phyloP scores from a whole-genome alignment of 2,797 vertebrate species.

The Danionella dracula region DNA sequence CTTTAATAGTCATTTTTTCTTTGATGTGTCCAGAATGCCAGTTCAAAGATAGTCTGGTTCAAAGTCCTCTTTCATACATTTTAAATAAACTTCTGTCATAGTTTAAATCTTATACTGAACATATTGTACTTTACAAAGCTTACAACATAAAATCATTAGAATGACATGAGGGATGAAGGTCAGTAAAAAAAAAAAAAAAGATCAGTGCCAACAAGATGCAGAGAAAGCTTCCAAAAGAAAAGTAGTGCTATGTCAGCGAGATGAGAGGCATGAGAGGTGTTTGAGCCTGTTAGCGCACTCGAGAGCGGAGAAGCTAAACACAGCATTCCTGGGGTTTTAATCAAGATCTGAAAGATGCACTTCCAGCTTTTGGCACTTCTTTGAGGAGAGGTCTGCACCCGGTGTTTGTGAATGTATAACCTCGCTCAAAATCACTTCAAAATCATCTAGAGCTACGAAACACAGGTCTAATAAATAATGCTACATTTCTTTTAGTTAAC shows the following conservation, averaged over 20 bases:
- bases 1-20: constrained; percentile 76
- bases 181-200: constrained; percentile 49
- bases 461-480: constrained; percentile 30
- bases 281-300: constrained; percentile 42
- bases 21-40: constrained; percentile 77
- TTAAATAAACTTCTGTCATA: constrained; percentile 94
- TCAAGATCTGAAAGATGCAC: background rate
- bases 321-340: constrained; percentile 4
- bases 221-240: constrained; percentile 44
- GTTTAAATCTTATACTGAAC: constrained; percentile 77
- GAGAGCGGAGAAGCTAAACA: background rate
- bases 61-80: constrained; percentile 59
- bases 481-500: constrained; percentile 12
- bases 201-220: constrained; percentile 61
- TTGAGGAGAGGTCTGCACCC: constrained; percentile 31
- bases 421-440: background rate
- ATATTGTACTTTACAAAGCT: constrained; percentile 86
- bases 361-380: constrained; percentile 57
- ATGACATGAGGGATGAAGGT: constrained; percentile 76
- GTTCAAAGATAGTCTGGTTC: constrained; percentile 61
- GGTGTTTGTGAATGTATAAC: background rate
- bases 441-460: background rate
- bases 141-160: constrained; percentile 62
- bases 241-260: constrained; percentile 25
- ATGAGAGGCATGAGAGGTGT: constrained; percentile 48